Percentiles rank a stretch among this genome's conserved stretches.
These are phyloP conservation scores for Pholis gunnellus DNA, from an alignment of 2,113 vertebrate genomes.

Conservation along the genomic window DNA sequence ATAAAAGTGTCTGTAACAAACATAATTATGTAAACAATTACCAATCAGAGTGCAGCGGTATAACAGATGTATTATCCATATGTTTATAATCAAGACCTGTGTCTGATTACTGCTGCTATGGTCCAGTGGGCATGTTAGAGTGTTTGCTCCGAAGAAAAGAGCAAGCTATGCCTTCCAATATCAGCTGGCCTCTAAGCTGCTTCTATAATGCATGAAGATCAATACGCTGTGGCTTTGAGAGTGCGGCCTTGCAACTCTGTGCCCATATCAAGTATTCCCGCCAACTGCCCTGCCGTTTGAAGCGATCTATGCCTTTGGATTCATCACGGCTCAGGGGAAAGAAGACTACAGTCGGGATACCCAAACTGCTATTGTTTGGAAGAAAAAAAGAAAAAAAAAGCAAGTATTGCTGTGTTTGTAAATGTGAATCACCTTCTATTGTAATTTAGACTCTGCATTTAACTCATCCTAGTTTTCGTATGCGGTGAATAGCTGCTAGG, in stretches of 20 bases:
- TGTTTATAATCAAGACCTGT: conserved; percentile 60
- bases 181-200: conserved; percentile 63
- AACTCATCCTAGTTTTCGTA: not conserved
- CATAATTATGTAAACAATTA: conserved; percentile 56
- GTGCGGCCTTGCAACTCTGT: conserved; percentile 59
- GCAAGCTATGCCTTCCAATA: conserved; percentile 68
- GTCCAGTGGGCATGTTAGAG: conserved; percentile 71
- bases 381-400: conserved; percentile 34
- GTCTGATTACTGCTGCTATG: conserved; percentile 69
- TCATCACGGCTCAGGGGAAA: conserved; percentile 55
- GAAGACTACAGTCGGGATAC: conserved; percentile 47
- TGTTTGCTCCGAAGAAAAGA: conserved; percentile 37
- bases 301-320: conserved; percentile 71
- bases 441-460: not conserved
- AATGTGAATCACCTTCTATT: not conserved
- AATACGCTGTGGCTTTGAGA: conserved; percentile 78
- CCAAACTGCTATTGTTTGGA: conserved; percentile 47
- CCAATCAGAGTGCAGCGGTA: conserved; percentile 12
- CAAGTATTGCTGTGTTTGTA: conserved; percentile 35
- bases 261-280: conserved; percentile 74
- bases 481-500: not conserved
- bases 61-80: conserved; percentile 61
- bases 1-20: conserved; percentile 36
- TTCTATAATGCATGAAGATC: conserved; percentile 82
- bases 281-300: conserved; percentile 59